These are phyloP conservation scores for Hirundichthys speculiger DNA, from an alignment of 2,113 vertebrate genomes.

Conservation along the genomic window DNA sequence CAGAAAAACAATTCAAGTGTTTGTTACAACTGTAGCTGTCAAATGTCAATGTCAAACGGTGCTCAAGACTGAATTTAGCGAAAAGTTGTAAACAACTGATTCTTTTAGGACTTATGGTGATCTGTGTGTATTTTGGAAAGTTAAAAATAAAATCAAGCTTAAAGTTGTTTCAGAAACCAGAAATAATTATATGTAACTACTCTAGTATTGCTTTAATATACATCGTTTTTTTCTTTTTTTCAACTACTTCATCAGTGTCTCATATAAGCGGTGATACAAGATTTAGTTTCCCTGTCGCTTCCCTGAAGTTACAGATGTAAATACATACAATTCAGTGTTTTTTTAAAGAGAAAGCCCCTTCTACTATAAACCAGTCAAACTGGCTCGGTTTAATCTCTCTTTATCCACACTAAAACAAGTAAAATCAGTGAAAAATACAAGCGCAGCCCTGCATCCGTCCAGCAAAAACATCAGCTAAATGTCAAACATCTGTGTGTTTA, in stretches of 20 bases:
- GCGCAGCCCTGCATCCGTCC: neutral
- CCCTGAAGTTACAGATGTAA: neutral
- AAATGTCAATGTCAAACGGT: no score
- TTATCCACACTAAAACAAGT: neutral
- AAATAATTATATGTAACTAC: no score
- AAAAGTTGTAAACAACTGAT: neutral
- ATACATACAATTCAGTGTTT: neutral
- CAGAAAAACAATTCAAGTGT: neutral
- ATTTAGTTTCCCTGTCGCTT: neutral
- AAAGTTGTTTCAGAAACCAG: neutral
- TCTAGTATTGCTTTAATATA: no score
- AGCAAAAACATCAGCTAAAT: neutral
- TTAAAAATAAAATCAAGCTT: neutral
- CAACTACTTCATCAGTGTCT: no score
- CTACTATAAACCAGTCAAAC: neutral
- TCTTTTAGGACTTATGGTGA: neutral
- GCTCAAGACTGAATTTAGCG: neutral
- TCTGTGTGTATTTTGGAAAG: neutral
- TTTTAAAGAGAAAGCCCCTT: no score
- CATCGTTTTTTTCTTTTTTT: no score
- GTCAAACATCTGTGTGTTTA: slow-evolving; percentile 15
- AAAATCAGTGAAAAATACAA: neutral
- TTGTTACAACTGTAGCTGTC: no score
- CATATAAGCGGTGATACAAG: no score
- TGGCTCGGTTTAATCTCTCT: neutral